These are phyloP conservation scores for Prenolepis imparis DNA, from an alignment of 2,888 invertebrate species.

Conservation along the genomic window DNA sequence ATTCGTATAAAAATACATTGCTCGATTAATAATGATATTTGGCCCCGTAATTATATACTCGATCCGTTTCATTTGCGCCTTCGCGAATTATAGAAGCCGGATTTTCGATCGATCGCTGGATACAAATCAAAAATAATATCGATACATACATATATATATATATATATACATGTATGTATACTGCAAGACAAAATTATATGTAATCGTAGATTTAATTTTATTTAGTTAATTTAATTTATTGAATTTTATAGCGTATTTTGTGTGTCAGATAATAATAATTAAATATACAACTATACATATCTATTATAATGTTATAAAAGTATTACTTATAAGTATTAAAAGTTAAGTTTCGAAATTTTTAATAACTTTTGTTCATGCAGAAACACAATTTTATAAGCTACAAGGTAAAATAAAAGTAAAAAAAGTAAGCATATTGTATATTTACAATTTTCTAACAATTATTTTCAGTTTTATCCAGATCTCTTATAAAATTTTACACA, in stretches of 20 bases:
- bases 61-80: background rate
- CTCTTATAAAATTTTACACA: background rate
- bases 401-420: background rate
- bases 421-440: no score
- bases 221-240: background rate
- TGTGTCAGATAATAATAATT: background rate
- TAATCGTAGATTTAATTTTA: background rate
- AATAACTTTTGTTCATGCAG: background rate
- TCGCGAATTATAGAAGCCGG: background rate
- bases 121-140: background rate
- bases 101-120: conserved; percentile 14
- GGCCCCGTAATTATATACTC: background rate
- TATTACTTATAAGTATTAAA: background rate
- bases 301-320: background rate
- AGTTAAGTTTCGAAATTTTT: background rate
- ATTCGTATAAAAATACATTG: background rate
- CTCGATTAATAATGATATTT: conserved; percentile 12
- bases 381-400: background rate
- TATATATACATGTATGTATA: background rate
- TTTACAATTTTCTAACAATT: background rate
- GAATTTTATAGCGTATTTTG: background rate
- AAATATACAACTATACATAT: background rate
- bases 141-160: background rate
- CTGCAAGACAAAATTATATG: background rate
- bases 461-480: background rate